Conservation (phyloP, 1,140 invertebrate genomes). For the Pogonomyrmex californicus region DNA sequence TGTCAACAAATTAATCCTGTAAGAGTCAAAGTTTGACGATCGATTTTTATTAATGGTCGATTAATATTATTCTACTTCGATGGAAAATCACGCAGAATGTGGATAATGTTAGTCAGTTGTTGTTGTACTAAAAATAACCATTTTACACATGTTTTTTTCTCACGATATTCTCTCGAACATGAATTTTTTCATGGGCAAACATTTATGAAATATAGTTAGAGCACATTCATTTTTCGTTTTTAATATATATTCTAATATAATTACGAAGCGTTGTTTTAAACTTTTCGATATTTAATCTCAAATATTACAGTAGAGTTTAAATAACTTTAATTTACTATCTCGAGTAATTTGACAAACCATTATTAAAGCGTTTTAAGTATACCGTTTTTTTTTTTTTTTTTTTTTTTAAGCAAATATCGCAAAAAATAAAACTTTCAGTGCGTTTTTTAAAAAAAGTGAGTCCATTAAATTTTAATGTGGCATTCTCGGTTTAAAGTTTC, state of each 20-base stretch:
- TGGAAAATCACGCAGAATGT: background rate
- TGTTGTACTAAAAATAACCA: background rate
- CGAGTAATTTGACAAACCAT: background rate
- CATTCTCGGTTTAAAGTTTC: background rate
- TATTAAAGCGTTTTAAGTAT: background rate
- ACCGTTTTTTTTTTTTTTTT: background rate
- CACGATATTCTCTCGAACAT: background rate
- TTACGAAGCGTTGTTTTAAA: background rate
- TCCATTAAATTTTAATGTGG: conserved; percentile 1
- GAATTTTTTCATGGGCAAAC: background rate
- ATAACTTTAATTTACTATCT: background rate
- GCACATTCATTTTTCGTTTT: background rate
- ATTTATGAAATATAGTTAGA: conserved; percentile 8
- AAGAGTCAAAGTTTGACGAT: conserved; percentile 1
- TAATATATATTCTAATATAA: background rate
- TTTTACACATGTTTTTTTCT: background rate
- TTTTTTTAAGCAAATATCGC: too few species aligned
- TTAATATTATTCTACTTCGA: conserved; percentile 13
- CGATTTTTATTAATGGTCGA: conserved; percentile 13
- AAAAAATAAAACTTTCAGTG: background rate
- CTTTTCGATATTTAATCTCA: background rate
- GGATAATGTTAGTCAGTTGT: background rate
- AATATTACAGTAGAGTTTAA: background rate
- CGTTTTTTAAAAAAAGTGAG: background rate
- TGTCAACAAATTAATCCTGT: conserved; percentile 20